phyloP scores from a whole-genome alignment of 2,888 invertebrate species.

The Synanthedon formicaeformis region DNA sequence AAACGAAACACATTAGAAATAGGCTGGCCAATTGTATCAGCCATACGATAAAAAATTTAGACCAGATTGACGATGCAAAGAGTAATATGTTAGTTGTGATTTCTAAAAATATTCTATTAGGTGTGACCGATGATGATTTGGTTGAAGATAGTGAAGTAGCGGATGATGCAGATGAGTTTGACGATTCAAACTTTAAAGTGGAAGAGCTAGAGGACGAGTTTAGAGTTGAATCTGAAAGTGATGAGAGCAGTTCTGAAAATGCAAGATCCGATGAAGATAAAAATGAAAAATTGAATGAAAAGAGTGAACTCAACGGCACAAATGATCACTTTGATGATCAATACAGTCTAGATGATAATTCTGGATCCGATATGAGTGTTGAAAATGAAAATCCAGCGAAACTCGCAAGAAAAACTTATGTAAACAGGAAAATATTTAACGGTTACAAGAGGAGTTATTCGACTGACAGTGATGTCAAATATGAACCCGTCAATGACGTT shows the following conservation, averaged over 20 bases:
- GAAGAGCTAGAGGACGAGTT: constrained; percentile 58
- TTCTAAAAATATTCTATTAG: constrained; percentile 33
- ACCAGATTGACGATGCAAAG: constrained; percentile 16
- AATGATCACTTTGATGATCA: constrained; percentile 1
- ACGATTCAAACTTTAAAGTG: constrained; percentile 21
- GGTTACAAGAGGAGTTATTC: constrained; percentile 20
- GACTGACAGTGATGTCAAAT: constrained; percentile 6
- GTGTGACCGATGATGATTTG: constrained; percentile 18
- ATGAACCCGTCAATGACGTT: constrained; percentile 16
- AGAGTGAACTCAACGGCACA: background rate
- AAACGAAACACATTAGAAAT: constrained; percentile 32
- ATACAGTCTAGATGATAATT: background rate
- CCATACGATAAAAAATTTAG: constrained; percentile 33
- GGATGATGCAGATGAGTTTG: constrained; percentile 24
- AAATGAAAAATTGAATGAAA: background rate
- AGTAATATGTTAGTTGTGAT: constrained; percentile 48
- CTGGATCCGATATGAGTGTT: background rate
- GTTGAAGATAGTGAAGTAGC: constrained; percentile 20
- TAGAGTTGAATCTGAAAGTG: constrained; percentile 25
- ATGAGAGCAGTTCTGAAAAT: constrained; percentile 6
- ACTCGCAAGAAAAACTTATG: constrained; percentile 26
- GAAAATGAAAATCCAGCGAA: constrained; percentile 19
- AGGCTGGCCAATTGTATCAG: constrained; percentile 40
- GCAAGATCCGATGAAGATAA: background rate
- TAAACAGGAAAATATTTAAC: constrained; percentile 28